These are phyloP conservation scores for Melanargia galathea DNA, from an alignment of 2,888 invertebrate genomes.

Conservation along the genomic window DNA sequence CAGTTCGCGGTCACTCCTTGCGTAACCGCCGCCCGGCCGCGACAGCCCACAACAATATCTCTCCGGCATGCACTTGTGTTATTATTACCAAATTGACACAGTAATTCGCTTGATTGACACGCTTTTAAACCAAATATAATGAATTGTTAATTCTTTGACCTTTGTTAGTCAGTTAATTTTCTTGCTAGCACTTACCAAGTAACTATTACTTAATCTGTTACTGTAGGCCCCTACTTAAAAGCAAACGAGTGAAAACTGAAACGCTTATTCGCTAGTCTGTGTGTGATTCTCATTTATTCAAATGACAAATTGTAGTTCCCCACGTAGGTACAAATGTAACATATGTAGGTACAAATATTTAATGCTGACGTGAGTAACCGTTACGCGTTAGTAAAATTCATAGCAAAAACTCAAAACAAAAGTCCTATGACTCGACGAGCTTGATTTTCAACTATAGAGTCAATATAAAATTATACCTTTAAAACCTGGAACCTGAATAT, in stretches of 20 bases:
- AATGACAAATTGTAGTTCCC: not conserved
- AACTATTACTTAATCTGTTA: too few relatives aligned
- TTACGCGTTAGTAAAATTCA: not conserved
- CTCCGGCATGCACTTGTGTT: constrained; percentile 39
- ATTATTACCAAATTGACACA: constrained; percentile 40
- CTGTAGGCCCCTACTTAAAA: too few relatives aligned
- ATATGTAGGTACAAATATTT: not conserved
- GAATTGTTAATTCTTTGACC: constrained; percentile 33
- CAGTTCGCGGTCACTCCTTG: constrained; percentile 76
- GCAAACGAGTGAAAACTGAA: too few relatives aligned
- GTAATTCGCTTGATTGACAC: constrained; percentile 28
- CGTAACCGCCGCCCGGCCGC: constrained; percentile 67
- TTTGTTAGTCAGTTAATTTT: constrained; percentile 30
- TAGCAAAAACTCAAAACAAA: too few relatives aligned
- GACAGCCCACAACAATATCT: constrained; percentile 77
- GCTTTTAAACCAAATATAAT: constrained; percentile 25
- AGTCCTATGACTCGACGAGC: too few relatives aligned
- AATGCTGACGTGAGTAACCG: not conserved
- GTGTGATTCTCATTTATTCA: not conserved
- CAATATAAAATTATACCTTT: too few relatives aligned
- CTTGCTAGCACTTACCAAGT: not conserved
- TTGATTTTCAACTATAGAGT: too few relatives aligned
- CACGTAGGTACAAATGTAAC: not conserved
- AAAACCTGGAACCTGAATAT: too few relatives aligned
- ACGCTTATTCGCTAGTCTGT: not conserved